Conservation (phyloP, 2,113 vertebrate species). For the Saguinus imperator region DNA sequence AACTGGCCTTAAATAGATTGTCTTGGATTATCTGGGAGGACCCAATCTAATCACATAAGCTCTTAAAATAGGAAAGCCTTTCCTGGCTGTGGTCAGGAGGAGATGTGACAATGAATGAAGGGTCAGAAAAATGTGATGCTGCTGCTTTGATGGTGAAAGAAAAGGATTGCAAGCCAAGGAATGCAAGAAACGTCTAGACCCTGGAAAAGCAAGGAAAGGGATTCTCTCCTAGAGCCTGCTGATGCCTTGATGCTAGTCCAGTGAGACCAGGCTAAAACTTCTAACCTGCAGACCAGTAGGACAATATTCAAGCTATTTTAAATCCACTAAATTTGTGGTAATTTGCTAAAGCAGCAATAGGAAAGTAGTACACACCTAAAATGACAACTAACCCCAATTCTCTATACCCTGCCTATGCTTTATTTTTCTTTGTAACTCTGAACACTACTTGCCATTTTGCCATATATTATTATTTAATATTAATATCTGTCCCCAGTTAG, state of each 20-base stretch:
- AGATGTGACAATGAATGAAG: background rate
- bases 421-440: background rate
- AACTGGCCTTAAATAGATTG: slow-evolving; percentile 1
- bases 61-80: background rate
- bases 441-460: background rate
- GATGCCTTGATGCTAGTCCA: background rate
- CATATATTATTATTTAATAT: background rate
- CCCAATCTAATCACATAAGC: background rate
- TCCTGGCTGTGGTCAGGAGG: background rate
- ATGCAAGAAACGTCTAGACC: background rate
- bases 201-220: background rate
- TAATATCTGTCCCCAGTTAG: background rate
- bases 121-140: background rate
- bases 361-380: background rate
- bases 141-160: background rate
- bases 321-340: background rate
- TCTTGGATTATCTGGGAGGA: background rate
- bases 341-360: slow-evolving; percentile 24
- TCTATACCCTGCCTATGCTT: background rate
- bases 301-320: slow-evolving; percentile 23
- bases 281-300: background rate
- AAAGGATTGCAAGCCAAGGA: background rate
- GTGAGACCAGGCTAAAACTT: background rate
- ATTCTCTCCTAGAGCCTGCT: background rate
- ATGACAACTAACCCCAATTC: background rate